Evolutionary conservation across 2,113 vertebrate species (phyloP), one percentile per base, ranked within the genome.

Genomic region (Pheucticus melanocephalus): DNA sequence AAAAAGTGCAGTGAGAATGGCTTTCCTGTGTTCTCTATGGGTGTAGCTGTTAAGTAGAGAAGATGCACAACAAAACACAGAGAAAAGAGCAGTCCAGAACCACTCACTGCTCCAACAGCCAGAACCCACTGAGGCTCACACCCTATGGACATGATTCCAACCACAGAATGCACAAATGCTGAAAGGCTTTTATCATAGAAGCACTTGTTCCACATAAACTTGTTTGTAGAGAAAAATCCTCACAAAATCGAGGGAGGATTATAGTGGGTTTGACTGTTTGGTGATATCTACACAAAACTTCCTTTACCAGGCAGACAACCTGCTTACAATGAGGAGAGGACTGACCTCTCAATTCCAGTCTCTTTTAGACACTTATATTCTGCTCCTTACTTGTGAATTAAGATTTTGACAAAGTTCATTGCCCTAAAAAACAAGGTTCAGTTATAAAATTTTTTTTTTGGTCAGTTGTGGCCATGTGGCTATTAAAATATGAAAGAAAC

Each of bases 381-480:
- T 85, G 33, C 47, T 54, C 5, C 35, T 79, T 45, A 51, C 5
- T 50, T 5, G 14, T 33, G 7, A 76, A 69, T 28, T 65, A 47
- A 66, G 22, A 71, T 65, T 71, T 47, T 69, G 40, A 8, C 25
- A n/a, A 69, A 48, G 15, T 31, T 75, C 20, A 66, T 48, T 53
- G 20, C 8, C 18, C 15, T 70, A 33, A n/a, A 47, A 90, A 70
- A 11, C 2, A 61, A 57, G 53, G 4, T 9, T 3, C 0, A 42
- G 47, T 75, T 50, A 48, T 33, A 4, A n/a, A 2, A 6, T 5
- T 33, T 53, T 19, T 11, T 31, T 24, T 19, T 12, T 9, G 2
- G 3, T 31, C 10, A 27, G 1, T 39, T 57, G 13, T 23, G 2
- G 28, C 8, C 39, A 17, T 22, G 12, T 11, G 7, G 0, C 19